Base-by-base conservation (phyloP, 1,140 invertebrate genomes). In the Heliconius congener region DNA sequence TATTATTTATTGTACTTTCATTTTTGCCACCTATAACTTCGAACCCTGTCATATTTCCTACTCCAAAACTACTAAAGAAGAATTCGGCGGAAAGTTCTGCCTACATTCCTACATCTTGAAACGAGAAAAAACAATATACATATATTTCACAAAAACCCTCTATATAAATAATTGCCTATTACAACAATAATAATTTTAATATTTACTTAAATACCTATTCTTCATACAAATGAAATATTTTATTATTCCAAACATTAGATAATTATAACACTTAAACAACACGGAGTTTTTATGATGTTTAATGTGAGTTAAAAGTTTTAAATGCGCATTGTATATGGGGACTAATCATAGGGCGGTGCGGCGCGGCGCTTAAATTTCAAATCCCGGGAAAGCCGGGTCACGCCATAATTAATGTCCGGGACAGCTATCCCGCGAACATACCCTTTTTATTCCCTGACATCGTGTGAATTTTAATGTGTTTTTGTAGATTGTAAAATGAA, bases 291-390 rank as follows among this genome's bases (percentile, higher is more conserved):
- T 81, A 78, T 81, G 73, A 73, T 81, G 76, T 78, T 78, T 78
- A 81, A 78, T 78, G 80, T 81, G 80, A 50, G 66, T 78, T 70
- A 73, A 81, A 78, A 81, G 80, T 78, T 81, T 81, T 81, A 74
- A 81, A 77, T 77, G 76, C 73, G 73, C 55, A 76, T 75, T 81
- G 77, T 78, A 76, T 78, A 76, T 81, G 81, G 71, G 57, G 85
- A 74, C 80, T 85, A 86, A 86, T 88, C 86, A 87, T 81, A 85
- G 86, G 82, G 84, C 84, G 85, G 83, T 66, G 77, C 72, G 81
- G 81, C 80, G 79, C 80, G 55, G 71, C 73, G 71, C 27, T 80
- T 71, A 74, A 75, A 39, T 77, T 81, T 77, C 52, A 52, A 78
- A 81, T 81, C 80, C 80, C 76, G 77, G 77, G 80, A 81, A 81